Base-by-base conservation (phyloP, 2,797 vertebrate species). In the Podarcis lilfordi region DNA sequence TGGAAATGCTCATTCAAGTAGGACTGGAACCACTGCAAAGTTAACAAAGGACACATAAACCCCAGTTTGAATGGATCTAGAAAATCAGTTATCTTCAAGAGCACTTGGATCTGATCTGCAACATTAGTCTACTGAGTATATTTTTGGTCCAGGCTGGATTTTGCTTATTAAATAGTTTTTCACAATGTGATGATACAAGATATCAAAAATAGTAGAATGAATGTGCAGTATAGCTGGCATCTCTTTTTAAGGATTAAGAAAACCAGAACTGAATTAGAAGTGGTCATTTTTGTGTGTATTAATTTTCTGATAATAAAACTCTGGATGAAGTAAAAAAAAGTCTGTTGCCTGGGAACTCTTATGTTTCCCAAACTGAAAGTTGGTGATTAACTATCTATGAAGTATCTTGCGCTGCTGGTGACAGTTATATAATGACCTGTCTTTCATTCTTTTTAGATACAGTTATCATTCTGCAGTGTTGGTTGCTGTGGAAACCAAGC, bases 401-500 rank as follows among this genome's bases (percentile, higher is more conserved):
- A 21, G 3, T 80, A 50, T 76, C 50, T 81, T 45, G 32, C 6
- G 15, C 8, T 45, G 32, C 37, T 71, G 43, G 40, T 55, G 82
- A 50, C 27, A 81, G 71, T 85, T 89, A 89, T 9, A 55, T 66
- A 89, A 76, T 10, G 23, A 25, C 15, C 19, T n/a, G 19, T 68
- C 3, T 84, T 61, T 80, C 32, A 78, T 71, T 83, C 81, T 78
- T 32, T 83, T 83, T 84, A 37, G 75, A 55, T 69, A 35, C 45
- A 66, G 72, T 76, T 84, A 75, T 74, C 72, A 89, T 7, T 80
- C 79, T 72, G 79, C 81, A 90, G n/a, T 69, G 76, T 59, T 76
- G 35, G 86, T 85, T 89, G 19, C 64, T 91, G 74, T 84, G 84
- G 88, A 82, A 93, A 77, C 80, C 27, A 35, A 43, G 15, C 86